Conservation (phyloP, 1,140 invertebrate species). For the Drosophila kanapiae region DNA sequence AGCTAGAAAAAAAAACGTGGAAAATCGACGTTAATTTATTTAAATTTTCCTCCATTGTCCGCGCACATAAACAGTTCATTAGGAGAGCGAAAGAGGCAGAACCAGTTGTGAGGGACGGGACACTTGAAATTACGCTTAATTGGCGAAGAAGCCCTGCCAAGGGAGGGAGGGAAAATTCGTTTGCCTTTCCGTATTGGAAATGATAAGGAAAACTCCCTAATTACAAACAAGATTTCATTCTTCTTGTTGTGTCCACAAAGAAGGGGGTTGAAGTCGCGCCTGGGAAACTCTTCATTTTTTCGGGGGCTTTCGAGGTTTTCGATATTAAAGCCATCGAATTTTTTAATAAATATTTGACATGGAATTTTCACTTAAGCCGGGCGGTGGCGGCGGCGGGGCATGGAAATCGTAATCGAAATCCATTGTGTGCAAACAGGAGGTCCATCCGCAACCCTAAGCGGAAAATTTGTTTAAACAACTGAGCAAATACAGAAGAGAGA, state of each 20-base stretch:
- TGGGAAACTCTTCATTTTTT: slow-evolving; percentile 8
- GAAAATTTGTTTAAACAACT: slow-evolving; percentile 80
- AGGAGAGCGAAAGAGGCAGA: slow-evolving; percentile 5
- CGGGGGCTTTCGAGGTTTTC: background rate
- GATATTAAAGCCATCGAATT: slow-evolving; percentile 43
- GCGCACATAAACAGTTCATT: slow-evolving; percentile 43
- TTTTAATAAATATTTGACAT: slow-evolving; percentile 70
- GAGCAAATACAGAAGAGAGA: slow-evolving; percentile 55
- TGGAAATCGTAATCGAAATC: slow-evolving; percentile 30
- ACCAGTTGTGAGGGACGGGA: slow-evolving; percentile 45
- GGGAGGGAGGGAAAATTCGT: background rate
- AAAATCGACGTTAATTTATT: slow-evolving; percentile 42
- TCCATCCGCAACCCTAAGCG: slow-evolving; percentile 55
- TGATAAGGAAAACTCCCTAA: slow-evolving; percentile 64
- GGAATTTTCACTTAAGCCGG: slow-evolving; percentile 67
- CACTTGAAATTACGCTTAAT: slow-evolving; percentile 62
- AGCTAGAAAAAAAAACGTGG: background rate
- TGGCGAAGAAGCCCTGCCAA: slow-evolving; percentile 44
- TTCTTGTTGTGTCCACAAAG: background rate
- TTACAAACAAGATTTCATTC: slow-evolving; percentile 60
- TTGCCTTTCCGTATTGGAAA: slow-evolving; percentile 4
- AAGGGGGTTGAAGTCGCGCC: slow-evolving; percentile 21
- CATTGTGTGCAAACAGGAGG: slow-evolving; percentile 44
- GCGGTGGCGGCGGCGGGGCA: background rate
- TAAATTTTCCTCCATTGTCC: slow-evolving; percentile 35